Conservation (phyloP, 2,888 invertebrate species). For the Gymnosoma rotundatum region DNA sequence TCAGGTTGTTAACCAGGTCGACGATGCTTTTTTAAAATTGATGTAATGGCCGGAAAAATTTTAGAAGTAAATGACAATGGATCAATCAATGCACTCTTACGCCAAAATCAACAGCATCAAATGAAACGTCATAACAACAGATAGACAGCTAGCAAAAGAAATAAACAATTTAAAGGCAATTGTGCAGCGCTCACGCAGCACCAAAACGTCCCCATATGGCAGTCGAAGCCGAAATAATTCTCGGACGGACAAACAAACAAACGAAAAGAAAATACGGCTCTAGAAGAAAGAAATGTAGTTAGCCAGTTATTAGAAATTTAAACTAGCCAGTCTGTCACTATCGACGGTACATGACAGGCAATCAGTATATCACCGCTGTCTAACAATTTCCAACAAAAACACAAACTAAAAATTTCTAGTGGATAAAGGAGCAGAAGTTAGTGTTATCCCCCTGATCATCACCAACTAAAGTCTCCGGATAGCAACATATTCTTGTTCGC, state of each 20-base stretch:
- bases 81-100: not conserved
- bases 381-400: conserved; percentile 22
- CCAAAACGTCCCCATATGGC: not conserved
- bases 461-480: conserved; percentile 35
- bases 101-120: conserved; percentile 12
- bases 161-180: conserved; percentile 7
- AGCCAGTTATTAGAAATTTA: conserved; percentile 7
- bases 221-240: not conserved
- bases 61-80: conserved; percentile 53
- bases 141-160: conserved; percentile 9
- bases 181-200: not conserved
- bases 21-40: conserved; percentile 70
- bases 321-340: conserved; percentile 23
- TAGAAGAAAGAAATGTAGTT: conserved; percentile 9
- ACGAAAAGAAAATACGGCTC: conserved; percentile 39
- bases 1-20: conserved; percentile 68
- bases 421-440: conserved; percentile 60
- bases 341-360: conserved; percentile 21
- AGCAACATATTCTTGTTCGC: conserved; percentile 32
- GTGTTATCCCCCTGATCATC: conserved; percentile 43
- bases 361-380: not conserved
- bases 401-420: conserved; percentile 56
- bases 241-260: not conserved
- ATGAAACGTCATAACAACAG: conserved; percentile 51
- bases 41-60: conserved; percentile 69